Percentiles rank a stretch among this genome's conserved stretches.
These are phyloP conservation scores for Telmatherina bonti DNA, from an alignment of 2,797 vertebrate genomes.

Conservation along the genomic window DNA sequence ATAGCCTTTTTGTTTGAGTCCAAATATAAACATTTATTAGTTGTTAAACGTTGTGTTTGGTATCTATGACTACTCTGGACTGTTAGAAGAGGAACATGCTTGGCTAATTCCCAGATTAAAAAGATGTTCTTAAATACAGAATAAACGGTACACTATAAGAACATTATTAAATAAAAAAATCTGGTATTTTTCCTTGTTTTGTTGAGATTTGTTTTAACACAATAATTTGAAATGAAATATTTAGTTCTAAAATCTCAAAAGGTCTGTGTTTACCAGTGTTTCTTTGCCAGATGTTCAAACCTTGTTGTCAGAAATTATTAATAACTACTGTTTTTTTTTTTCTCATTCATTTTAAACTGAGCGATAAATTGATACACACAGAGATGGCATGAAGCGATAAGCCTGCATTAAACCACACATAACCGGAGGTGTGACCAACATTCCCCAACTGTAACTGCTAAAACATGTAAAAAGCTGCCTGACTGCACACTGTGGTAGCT, in stretches of 20 bases:
- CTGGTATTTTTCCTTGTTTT: too few species aligned
- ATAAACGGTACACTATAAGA: background rate
- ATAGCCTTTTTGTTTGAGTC: too few species aligned
- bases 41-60: too few species aligned
- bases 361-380: background rate
- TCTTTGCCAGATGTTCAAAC: background rate
- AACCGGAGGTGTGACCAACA: constrained; percentile 66
- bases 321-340: background rate
- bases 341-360: constrained; percentile 4
- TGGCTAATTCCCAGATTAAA: background rate
- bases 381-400: constrained; percentile 8
- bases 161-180: background rate
- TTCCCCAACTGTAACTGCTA: constrained; percentile 36
- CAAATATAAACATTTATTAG: too few species aligned
- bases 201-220: background rate
- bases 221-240: background rate
- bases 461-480: constrained; percentile 51
- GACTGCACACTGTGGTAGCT: constrained; percentile 40
- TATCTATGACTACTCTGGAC: too few species aligned
- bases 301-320: background rate
- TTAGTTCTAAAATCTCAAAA: background rate
- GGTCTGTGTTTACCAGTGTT: background rate
- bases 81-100: background rate
- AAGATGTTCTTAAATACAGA: background rate
- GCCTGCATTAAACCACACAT: constrained; percentile 39